Conservation (phyloP, 2,797 vertebrate species). For the Poeciliopsis infans region DNA sequence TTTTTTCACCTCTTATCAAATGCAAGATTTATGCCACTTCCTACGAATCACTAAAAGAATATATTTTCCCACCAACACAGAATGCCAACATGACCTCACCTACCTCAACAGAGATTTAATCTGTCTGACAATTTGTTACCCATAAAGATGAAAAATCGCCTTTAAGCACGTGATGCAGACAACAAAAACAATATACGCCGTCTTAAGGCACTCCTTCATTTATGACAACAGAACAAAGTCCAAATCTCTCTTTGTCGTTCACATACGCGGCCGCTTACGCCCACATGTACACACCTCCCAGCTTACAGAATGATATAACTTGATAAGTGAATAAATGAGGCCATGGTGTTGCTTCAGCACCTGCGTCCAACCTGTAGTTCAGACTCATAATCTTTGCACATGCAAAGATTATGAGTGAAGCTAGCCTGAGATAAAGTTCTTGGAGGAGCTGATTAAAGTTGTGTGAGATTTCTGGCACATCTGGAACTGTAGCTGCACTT, state of each 20-base stretch:
- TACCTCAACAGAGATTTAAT: background rate
- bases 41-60: conserved; percentile 4
- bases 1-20: background rate
- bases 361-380: background rate
- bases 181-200: conserved; percentile 82
- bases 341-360: conserved; percentile 18
- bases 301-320: conserved; percentile 52
- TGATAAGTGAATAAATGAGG: conserved; percentile 35
- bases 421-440: conserved; percentile 6
- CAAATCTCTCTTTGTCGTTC: conserved; percentile 41
- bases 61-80: background rate
- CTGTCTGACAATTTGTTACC: conserved; percentile 8
- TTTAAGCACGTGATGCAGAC: conserved; percentile 73
- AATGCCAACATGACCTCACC: conserved; percentile 5
- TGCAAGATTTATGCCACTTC: background rate
- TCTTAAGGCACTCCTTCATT: conserved; percentile 84
- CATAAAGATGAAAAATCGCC: conserved; percentile 31
- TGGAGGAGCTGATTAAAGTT: conserved; percentile 2
- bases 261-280: conserved; percentile 12
- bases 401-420: conserved; percentile 4
- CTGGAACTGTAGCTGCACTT: background rate
- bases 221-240: conserved; percentile 86
- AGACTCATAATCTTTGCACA: background rate
- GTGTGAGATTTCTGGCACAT: background rate
- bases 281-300: conserved; percentile 17